Percentiles rank a stretch among this genome's conserved stretches.
These are phyloP conservation scores for Nettapus auritus DNA, from an alignment of 2,113 vertebrate genomes.

Conservation along the genomic window DNA sequence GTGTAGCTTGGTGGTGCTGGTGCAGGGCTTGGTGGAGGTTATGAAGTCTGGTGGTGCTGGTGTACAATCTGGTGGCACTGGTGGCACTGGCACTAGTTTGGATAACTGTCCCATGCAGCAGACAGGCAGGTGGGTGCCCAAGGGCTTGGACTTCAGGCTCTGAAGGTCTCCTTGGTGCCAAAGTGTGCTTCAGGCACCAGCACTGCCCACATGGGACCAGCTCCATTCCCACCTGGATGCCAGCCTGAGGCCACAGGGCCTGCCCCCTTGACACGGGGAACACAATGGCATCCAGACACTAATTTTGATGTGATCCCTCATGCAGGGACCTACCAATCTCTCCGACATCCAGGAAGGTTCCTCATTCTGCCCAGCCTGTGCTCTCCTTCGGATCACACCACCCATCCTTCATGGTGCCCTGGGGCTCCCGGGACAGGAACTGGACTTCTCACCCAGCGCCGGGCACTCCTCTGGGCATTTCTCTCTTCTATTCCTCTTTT, in stretches of 20 bases:
- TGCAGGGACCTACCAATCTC: not conserved
- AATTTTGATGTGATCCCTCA: not conserved
- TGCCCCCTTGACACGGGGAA: not conserved
- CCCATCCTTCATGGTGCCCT: not conserved
- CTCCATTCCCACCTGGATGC: not conserved
- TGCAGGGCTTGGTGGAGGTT: too few relatives aligned
- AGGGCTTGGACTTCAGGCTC: not conserved
- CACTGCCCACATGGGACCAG: not conserved
- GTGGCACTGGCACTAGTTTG: not conserved
- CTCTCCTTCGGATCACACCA: not conserved
- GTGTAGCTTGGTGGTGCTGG: not conserved
- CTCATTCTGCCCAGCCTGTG: not conserved
- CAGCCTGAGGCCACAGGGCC: not conserved
- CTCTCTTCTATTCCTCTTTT: not conserved
- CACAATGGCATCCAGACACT: not conserved
- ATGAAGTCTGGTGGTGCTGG: not conserved
- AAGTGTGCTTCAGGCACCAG: not conserved
- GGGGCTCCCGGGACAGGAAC: slow-evolving; percentile 26
- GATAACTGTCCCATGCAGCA: not conserved
- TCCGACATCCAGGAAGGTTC: slow-evolving; percentile 18
- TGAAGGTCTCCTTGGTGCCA: not conserved
- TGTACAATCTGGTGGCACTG: not conserved
- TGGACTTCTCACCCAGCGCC: fast-evolving
- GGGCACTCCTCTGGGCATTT: not conserved
- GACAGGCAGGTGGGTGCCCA: not conserved